Base-by-base conservation (phyloP, 2,888 invertebrate genomes). In the Rapana venosa region DNA sequence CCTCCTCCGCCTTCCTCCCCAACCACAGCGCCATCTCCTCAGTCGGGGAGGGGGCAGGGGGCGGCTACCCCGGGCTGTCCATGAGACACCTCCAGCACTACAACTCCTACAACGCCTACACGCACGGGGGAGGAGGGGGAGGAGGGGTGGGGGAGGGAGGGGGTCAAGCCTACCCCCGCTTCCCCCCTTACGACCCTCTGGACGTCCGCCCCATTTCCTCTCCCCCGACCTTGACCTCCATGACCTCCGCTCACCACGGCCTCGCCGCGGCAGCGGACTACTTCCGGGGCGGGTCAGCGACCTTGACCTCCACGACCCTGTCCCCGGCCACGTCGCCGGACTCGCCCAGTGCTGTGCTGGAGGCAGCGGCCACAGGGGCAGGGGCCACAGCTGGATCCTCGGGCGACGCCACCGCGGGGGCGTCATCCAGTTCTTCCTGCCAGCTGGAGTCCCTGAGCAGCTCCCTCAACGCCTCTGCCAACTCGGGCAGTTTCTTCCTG, bases 131-230 rank as follows among this genome's bases (percentile, higher is more conserved):
- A 6, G 87, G 87, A 22, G 79, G 35, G 4, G 81, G 81, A 15
- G 77, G 81, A n/a, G 89, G 89, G 1, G 79, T 20, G 15, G 88
- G 81, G 22, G 83, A 32, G 17, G 88, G 88, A 56, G 79, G 89
- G 22, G 87, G 88, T n/a, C 89, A 87, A 35, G 83, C 77, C 61
- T 91, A 91, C 85, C 91, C 91, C 13, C 77, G 91, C 32, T 91
- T 91, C 85, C 91, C 91, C 32, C 90, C 91, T 15, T 91, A 91
- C 74, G 91, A 91, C 56, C 88, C 90, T 17, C 77, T 91, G 35
- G 91, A 91, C 56, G 88, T 90, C 36, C 88, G 88, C 35, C 89
- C 89, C 89, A 85, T 89, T 32, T 83, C 84, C 13, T 85, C 88
- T 11, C 87, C 83, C 11, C 87, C 89, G 58, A 35, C 88, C 83